These are phyloP conservation scores for Torymus tubicola DNA, from an alignment of 2,888 invertebrate species.

Conservation along the genomic window DNA sequence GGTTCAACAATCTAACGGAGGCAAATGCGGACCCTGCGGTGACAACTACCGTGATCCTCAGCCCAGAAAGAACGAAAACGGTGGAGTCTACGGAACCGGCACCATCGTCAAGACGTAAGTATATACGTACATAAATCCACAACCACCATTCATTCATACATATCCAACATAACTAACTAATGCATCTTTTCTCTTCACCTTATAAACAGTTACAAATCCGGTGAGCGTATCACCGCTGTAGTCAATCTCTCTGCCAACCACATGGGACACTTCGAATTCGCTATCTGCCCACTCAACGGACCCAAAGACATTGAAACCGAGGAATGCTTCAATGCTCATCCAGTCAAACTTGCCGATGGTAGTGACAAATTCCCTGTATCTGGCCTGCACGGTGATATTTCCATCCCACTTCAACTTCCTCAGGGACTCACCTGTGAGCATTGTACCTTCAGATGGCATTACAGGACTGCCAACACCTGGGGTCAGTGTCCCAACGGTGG, in stretches of 20 bases:
- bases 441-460: slow-evolving; percentile 78
- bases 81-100: slow-evolving; percentile 77
- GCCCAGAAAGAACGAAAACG: slow-evolving; percentile 78
- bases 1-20: slow-evolving; percentile 66
- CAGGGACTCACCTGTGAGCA: slow-evolving; percentile 22
- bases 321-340: slow-evolving; percentile 77
- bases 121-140: not conserved
- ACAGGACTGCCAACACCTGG: slow-evolving; percentile 78
- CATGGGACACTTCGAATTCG: slow-evolving; percentile 74
- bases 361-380: slow-evolving; percentile 64
- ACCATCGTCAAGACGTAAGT: slow-evolving; percentile 75
- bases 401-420: slow-evolving; percentile 12
- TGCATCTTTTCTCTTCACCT: no score
- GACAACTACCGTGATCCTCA: slow-evolving; percentile 75
- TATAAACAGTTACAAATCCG: no score
- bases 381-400: slow-evolving; percentile 58
- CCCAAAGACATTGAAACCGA: slow-evolving; percentile 76
- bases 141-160: no score
- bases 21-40: slow-evolving; percentile 79
- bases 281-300: slow-evolving; percentile 77
- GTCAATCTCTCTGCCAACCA: slow-evolving; percentile 70
- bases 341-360: slow-evolving; percentile 66
- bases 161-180: no score
- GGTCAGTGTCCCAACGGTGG: slow-evolving; percentile 72
- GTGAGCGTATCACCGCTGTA: slow-evolving; percentile 31